phyloP scores from a whole-genome alignment of 2,113 vertebrate genomes.

The Psilopogon haemacephalus region DNA sequence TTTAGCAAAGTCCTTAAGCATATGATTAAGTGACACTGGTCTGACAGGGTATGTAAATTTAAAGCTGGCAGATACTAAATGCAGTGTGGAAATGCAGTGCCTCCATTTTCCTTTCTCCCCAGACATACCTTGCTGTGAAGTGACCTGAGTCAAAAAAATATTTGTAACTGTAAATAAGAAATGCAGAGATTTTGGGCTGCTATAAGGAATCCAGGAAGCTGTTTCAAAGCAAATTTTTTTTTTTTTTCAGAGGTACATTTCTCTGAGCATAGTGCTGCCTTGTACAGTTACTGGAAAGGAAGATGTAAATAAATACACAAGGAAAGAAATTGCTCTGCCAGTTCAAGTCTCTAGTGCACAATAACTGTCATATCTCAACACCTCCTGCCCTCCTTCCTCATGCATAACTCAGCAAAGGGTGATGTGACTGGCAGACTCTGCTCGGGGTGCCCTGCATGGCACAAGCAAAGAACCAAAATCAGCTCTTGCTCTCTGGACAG shows the following conservation, averaged over 20 bases:
- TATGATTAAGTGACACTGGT: background rate
- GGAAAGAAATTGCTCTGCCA: slow-evolving; percentile 3
- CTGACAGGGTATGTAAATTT: background rate
- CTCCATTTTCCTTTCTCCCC: background rate
- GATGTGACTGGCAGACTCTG: slow-evolving; percentile 43
- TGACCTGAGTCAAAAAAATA: background rate
- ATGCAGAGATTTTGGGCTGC: background rate
- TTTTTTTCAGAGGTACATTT: background rate
- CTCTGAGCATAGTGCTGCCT: background rate
- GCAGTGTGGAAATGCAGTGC: background rate
- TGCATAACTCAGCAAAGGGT: slow-evolving; percentile 14
- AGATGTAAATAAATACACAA: slow-evolving; percentile 23
- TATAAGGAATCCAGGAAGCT: background rate
- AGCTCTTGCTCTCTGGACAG: background rate
- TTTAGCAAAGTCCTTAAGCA: background rate
- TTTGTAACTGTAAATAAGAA: background rate
- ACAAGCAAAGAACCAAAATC: background rate
- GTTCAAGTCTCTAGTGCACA: slow-evolving; percentile 13
- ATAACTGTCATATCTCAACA: slow-evolving; percentile 20
- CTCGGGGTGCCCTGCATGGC: background rate
- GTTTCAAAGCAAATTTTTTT: background rate
- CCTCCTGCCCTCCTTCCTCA: slow-evolving; percentile 50
- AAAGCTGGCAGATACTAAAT: background rate
- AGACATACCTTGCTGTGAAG: background rate
- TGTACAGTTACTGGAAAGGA: background rate